phyloP scores from a whole-genome alignment of 2,797 vertebrate genomes.

The Hyperoplus lanceolatus region DNA sequence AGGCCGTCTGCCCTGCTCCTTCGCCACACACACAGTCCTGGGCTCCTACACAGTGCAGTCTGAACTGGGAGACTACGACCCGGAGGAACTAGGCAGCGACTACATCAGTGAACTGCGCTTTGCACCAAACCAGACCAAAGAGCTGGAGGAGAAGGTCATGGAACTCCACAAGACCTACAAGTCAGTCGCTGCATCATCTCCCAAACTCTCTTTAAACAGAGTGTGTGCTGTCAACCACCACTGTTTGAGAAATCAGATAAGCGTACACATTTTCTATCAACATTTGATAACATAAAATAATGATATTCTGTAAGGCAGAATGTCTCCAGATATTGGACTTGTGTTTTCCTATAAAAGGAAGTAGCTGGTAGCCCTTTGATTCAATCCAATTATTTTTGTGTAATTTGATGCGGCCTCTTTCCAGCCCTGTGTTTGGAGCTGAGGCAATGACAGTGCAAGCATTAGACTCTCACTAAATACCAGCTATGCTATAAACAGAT shows the following conservation, averaged over 20 bases:
- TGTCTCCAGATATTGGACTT: constrained; percentile 41
- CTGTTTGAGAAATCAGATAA: no score
- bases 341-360: constrained; percentile 38
- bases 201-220: not conserved
- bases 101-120: constrained; percentile 95
- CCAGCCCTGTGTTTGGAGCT: constrained; percentile 19
- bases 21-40: constrained; percentile 93
- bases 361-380: constrained; percentile 15
- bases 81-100: constrained; percentile 91
- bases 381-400: constrained; percentile 54
- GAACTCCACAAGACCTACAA: constrained; percentile 97
- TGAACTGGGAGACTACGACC: constrained; percentile 95
- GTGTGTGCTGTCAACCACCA: not conserved
- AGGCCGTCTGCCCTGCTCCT: constrained; percentile 95
- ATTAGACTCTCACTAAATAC: constrained; percentile 52
- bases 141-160: constrained; percentile 95
- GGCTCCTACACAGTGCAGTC: constrained; percentile 97
- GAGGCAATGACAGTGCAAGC: constrained; percentile 32
- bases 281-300: not conserved
- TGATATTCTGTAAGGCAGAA: constrained; percentile 19
- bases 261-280: no score
- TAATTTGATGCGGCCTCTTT: constrained; percentile 52
- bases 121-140: constrained; percentile 96
- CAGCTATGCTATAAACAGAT: constrained; percentile 57
- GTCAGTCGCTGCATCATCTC: constrained; percentile 75